These are phyloP conservation scores for Sinelater perroti DNA, from an alignment of 2,888 invertebrate genomes.

Conservation along the genomic window DNA sequence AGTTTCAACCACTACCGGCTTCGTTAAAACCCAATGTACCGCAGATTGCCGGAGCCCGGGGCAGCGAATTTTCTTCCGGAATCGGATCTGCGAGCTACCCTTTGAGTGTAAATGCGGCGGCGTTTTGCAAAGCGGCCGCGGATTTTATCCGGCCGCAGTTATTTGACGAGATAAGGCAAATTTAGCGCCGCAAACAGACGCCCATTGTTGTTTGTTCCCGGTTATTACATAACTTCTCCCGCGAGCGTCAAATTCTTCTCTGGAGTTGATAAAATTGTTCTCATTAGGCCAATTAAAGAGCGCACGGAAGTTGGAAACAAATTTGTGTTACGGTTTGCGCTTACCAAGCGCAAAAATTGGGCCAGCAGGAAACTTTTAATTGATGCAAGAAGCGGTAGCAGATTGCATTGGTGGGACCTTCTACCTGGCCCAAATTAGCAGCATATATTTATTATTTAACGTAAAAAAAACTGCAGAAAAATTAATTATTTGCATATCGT, in stretches of 20 bases:
- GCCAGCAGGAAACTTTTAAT: conserved; percentile 3
- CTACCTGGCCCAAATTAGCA: too few species aligned
- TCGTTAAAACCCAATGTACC: conserved; percentile 1
- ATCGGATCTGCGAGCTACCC: conserved; percentile 39
- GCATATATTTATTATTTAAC: too few species aligned
- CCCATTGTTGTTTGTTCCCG: conserved; percentile 19
- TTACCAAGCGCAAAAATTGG: conserved; percentile 7
- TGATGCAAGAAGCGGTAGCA: too few species aligned
- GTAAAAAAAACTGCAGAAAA: too few species aligned
- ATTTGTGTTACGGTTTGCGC: conserved; percentile 13
- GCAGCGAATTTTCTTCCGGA: conserved; percentile 9
- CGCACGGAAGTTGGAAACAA: conserved; percentile 13
- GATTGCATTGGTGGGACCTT: too few species aligned
- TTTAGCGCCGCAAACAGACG: conserved; percentile 19
- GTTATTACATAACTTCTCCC: conserved; percentile 12
- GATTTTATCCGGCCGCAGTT: conserved; percentile 16
- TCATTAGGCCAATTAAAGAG: conserved; percentile 12
- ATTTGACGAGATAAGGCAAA: conserved; percentile 14
- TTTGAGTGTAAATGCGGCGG: conserved; percentile 28
- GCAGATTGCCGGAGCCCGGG: not conserved
- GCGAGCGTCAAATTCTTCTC: conserved; percentile 6
- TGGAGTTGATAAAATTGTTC: conserved; percentile 15
- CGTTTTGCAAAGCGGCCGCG: conserved; percentile 9
- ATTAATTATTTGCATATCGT: too few species aligned
- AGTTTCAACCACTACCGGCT: too few species aligned